Evolutionary conservation across 2,888 invertebrate species (phyloP).

Genomic region (Lithosia quadra): DNA sequence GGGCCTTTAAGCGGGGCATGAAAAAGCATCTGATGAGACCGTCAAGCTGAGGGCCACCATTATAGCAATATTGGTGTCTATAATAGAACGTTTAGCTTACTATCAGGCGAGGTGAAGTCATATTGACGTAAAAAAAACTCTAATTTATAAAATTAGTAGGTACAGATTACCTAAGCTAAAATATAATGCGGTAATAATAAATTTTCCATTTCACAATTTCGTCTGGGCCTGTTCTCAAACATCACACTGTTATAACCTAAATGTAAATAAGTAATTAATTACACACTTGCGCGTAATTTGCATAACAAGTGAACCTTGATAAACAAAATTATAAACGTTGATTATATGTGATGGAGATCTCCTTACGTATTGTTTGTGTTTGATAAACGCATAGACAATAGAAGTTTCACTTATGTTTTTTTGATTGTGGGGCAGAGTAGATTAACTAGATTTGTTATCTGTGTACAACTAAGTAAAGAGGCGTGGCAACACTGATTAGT

Average conservation of each 20-base stretch:
- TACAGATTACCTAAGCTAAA: background rate
- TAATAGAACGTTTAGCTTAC: no score
- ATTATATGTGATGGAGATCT: slow-evolving; percentile 27
- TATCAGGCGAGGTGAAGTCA: no score
- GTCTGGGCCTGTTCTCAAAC: background rate
- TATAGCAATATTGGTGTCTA: no score
- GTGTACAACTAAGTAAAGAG: background rate
- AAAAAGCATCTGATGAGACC: no score
- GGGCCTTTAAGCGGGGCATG: no score
- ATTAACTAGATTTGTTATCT: slow-evolving; percentile 1
- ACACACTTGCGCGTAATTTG: slow-evolving; percentile 10
- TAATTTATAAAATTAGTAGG: no score
- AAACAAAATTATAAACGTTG: slow-evolving; percentile 14
- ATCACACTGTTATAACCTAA: background rate
- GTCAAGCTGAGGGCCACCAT: no score
- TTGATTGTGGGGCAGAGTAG: slow-evolving; percentile 9
- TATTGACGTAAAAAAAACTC: no score
- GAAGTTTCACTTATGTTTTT: slow-evolving; percentile 18
- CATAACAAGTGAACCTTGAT: slow-evolving; percentile 31
- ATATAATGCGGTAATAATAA: background rate
- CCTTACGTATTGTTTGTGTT: slow-evolving; percentile 22
- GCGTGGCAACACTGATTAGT: background rate
- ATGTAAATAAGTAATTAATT: background rate
- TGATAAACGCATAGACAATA: slow-evolving; percentile 17
- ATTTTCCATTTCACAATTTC: background rate